phyloP scores from a whole-genome alignment of 2,113 vertebrate genomes.

The Melanostigma gelatinosum region DNA sequence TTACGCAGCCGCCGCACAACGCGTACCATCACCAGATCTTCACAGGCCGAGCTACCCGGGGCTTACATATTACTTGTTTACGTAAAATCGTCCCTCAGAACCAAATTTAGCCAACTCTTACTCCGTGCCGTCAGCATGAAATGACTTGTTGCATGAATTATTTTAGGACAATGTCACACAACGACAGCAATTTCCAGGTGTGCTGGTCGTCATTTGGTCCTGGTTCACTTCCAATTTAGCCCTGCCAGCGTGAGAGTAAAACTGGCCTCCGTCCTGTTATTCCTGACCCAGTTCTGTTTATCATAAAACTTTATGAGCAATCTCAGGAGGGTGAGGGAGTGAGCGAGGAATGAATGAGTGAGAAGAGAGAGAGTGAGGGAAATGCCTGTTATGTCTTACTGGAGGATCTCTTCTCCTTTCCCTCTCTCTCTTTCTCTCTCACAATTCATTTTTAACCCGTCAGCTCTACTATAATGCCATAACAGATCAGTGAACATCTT shows the following conservation, averaged over 20 bases:
- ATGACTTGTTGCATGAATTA: constrained; percentile 52
- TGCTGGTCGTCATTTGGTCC: constrained; percentile 48
- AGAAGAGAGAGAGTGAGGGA: constrained; percentile 46
- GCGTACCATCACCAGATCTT: constrained; percentile 51
- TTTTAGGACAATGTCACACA: constrained; percentile 38
- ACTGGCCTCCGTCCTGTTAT: constrained; percentile 61
- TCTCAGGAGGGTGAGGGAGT: constrained; percentile 55
- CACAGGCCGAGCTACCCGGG: constrained; percentile 25
- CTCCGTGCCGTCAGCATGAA: constrained; percentile 13
- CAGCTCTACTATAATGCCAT: background rate
- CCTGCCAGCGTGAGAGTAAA: constrained; percentile 58
- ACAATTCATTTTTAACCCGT: background rate
- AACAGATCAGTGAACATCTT: background rate
- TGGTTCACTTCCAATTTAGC: constrained; percentile 50
- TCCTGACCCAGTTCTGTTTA: constrained; percentile 77
- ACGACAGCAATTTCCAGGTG: constrained; percentile 60
- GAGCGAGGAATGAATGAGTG: constrained; percentile 59
- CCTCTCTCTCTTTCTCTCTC: background rate
- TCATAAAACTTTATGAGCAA: constrained; percentile 78
- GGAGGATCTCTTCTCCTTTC: constrained; percentile 33
- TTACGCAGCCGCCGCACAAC: constrained; percentile 48
- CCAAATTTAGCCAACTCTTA: constrained; percentile 26
- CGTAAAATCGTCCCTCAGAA: constrained; percentile 38
- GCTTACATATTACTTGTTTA: constrained; percentile 6
- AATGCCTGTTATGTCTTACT: constrained; percentile 54